Evolutionary conservation across 2,113 vertebrate genomes (phyloP).

Genomic region (Anguilla rostrata): DNA sequence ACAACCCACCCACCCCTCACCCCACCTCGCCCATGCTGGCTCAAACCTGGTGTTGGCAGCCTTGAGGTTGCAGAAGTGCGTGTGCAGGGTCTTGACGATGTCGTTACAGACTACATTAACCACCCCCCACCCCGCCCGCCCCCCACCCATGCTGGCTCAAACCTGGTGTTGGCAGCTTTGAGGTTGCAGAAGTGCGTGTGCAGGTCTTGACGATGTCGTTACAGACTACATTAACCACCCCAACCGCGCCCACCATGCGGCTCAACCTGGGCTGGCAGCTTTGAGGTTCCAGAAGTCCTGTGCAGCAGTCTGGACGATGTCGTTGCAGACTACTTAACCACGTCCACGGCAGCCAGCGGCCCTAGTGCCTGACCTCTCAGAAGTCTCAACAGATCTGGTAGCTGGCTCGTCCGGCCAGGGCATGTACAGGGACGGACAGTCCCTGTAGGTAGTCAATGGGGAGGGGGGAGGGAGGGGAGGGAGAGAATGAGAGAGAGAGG

Average conservation of each 20-base stretch:
- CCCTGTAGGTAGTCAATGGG: slow-evolving; percentile 88
- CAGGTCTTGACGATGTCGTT: slow-evolving; percentile 85
- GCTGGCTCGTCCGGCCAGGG: slow-evolving; percentile 88
- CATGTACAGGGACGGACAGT: slow-evolving; percentile 93
- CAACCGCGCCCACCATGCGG: slow-evolving; percentile 74
- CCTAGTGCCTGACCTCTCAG: slow-evolving; percentile 90
- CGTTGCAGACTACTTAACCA: slow-evolving; percentile 91
- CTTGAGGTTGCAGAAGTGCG: slow-evolving; percentile 96
- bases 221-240: slow-evolving; percentile 91
- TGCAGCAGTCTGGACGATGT: slow-evolving; percentile 87
- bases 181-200: slow-evolving; percentile 94
- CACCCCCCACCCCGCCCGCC: background rate
- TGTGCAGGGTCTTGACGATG: slow-evolving; percentile 83
- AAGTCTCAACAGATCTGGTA: slow-evolving; percentile 95
- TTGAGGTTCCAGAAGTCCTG: slow-evolving; percentile 94
- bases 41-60: slow-evolving; percentile 86
- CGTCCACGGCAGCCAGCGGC: slow-evolving; percentile 83
- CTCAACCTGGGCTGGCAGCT: slow-evolving; percentile 83
- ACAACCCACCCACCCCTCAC: background rate
- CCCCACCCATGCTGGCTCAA: slow-evolving; percentile 38
- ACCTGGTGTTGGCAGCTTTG: slow-evolving; percentile 91
- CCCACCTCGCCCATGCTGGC: slow-evolving; percentile 18
- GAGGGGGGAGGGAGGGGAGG: slow-evolving; percentile 41
- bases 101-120: slow-evolving; percentile 89
- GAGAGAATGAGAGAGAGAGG: background rate